Conservation (phyloP, 2,113 vertebrate species). For the Rostratula benghalensis region DNA sequence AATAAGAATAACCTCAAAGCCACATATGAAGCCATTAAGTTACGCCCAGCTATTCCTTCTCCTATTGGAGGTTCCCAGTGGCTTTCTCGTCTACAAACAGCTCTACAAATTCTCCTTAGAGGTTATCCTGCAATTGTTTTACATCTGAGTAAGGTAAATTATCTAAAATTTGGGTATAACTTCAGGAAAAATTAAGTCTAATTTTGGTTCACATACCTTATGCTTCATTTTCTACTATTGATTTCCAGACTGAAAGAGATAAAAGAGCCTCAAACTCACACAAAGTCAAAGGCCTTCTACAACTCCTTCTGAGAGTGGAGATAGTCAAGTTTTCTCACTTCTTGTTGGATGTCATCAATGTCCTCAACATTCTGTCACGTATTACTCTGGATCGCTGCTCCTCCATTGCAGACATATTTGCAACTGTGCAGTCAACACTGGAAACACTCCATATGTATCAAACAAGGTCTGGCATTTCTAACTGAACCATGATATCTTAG, state of each 20-base stretch:
- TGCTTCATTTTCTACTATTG: not conserved
- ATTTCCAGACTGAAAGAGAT: conserved; percentile 25
- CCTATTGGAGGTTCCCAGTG: conserved; percentile 23
- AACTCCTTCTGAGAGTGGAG: conserved; percentile 42
- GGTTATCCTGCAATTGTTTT: conserved; percentile 64
- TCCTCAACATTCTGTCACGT: conserved; percentile 62
- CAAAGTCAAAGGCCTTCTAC: conserved; percentile 45
- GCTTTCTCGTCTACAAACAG: conserved; percentile 54
- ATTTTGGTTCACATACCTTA: not conserved
- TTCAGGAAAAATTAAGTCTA: not conserved
- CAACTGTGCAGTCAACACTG: conserved; percentile 34
- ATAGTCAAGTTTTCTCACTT: conserved; percentile 64
- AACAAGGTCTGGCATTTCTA: conserved; percentile 39
- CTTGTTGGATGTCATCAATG: conserved; percentile 54
- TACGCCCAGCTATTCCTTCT: conserved; percentile 55
- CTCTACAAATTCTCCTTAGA: conserved; percentile 65
- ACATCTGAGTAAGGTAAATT: conserved; percentile 66
- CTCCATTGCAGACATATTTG: conserved; percentile 65
- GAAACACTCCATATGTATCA: conserved; percentile 66
- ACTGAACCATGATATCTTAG: not conserved
- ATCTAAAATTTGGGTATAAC: not conserved
- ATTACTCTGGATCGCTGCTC: conserved; percentile 44
- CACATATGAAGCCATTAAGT: conserved; percentile 27
- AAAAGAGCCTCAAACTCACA: not conserved
- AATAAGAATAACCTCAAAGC: conserved; percentile 44